Conservation (phyloP, 2,888 invertebrate genomes). For the Tinea trinotella region DNA sequence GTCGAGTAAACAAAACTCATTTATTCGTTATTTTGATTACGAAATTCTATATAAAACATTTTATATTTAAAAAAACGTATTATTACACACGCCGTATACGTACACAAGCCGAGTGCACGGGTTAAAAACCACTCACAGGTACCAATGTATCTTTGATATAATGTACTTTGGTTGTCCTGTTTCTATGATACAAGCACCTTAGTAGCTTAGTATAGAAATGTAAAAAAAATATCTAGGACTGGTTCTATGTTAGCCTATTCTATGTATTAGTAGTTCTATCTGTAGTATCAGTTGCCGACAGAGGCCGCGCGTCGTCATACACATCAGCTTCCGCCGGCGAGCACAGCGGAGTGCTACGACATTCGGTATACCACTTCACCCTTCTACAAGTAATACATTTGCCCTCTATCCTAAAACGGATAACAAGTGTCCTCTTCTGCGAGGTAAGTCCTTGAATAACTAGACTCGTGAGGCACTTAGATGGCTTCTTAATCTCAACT, state of each 20-base stretch:
- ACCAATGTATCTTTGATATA: no score
- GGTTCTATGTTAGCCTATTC: not conserved
- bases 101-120: no score
- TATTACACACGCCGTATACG: no score
- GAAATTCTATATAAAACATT: no score
- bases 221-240: no score
- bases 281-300: constrained; percentile 49
- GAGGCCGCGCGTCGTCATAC: constrained; percentile 55
- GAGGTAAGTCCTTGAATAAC: constrained; percentile 10
- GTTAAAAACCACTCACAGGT: no score
- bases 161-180: no score
- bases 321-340: constrained; percentile 59
- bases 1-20: no score
- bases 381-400: not conserved
- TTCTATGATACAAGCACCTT: no score
- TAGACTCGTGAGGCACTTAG: not conserved
- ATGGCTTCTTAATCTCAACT: constrained; percentile 10
- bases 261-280: constrained; percentile 30
- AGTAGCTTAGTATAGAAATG: no score
- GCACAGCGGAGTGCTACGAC: constrained; percentile 45
- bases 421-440: not conserved
- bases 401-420: not conserved
- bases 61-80: no score
- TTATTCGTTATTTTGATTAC: no score
- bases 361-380: not conserved